Conservation (phyloP, 2,113 vertebrate genomes). For the Tor tambroides region DNA sequence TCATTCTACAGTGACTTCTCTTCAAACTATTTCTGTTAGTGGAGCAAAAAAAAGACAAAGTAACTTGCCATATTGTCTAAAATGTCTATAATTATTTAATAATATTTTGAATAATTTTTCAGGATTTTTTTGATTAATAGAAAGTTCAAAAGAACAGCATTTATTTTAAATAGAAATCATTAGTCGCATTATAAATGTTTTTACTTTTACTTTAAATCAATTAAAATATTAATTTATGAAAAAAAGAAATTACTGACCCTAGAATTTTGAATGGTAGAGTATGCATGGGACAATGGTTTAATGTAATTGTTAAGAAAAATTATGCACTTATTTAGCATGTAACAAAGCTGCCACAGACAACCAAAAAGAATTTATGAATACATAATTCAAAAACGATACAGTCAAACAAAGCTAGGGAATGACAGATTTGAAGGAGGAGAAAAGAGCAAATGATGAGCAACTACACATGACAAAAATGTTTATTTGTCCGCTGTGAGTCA, state of each 20-base stretch:
- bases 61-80: background rate
- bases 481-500: constrained; percentile 16
- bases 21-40: background rate
- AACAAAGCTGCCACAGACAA: background rate
- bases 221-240: background rate
- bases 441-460: constrained; percentile 2
- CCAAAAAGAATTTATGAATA: background rate
- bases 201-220: background rate
- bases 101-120: background rate
- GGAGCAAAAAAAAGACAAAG: background rate
- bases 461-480: constrained; percentile 7
- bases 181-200: background rate
- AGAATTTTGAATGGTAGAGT: background rate
- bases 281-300: background rate
- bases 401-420: background rate
- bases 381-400: background rate
- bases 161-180: background rate
- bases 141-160: no score
- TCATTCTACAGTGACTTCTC: background rate
- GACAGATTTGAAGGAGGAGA: background rate
- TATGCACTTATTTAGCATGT: background rate
- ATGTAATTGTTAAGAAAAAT: background rate
- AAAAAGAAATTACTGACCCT: background rate
- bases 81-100: background rate
- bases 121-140: background rate